Evolutionary conservation across 2,888 invertebrate species (phyloP).

Genomic region (Bugulina stolonifera): DNA sequence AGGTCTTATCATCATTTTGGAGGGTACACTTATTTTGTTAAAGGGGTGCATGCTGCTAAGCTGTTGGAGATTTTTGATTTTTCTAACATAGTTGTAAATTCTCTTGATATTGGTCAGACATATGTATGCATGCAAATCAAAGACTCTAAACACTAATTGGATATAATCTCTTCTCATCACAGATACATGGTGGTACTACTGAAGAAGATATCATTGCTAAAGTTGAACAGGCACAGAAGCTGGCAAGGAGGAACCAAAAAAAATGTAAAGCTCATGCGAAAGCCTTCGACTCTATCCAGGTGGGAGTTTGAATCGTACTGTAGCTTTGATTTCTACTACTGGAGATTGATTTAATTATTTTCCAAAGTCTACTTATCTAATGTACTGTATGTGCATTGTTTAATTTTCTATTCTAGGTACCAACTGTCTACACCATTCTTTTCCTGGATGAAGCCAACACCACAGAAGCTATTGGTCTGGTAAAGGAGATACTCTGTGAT

Average conservation of each 20-base stretch:
- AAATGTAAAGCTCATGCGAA: background rate
- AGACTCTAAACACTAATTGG: too few species aligned
- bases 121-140: too few species aligned
- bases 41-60: too few species aligned
- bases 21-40: too few species aligned
- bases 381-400: background rate
- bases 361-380: too few species aligned
- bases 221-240: slow-evolving; percentile 36
- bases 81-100: too few species aligned
- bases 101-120: too few species aligned
- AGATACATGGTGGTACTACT: slow-evolving; percentile 45
- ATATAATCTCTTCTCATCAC: background rate
- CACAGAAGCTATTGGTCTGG: slow-evolving; percentile 45
- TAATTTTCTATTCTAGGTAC: slow-evolving; percentile 16
- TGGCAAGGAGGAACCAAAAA: slow-evolving; percentile 35
- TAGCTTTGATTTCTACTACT: too few species aligned
- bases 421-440: slow-evolving; percentile 40
- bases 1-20: too few species aligned
- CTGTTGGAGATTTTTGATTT: too few species aligned
- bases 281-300: background rate
- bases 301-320: too few species aligned
- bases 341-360: too few species aligned
- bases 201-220: slow-evolving; percentile 39
- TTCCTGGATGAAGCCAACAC: slow-evolving; percentile 51
- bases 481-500: slow-evolving; percentile 50